Conservation (phyloP, 2,888 invertebrate species). For the Apotomis capreana region DNA sequence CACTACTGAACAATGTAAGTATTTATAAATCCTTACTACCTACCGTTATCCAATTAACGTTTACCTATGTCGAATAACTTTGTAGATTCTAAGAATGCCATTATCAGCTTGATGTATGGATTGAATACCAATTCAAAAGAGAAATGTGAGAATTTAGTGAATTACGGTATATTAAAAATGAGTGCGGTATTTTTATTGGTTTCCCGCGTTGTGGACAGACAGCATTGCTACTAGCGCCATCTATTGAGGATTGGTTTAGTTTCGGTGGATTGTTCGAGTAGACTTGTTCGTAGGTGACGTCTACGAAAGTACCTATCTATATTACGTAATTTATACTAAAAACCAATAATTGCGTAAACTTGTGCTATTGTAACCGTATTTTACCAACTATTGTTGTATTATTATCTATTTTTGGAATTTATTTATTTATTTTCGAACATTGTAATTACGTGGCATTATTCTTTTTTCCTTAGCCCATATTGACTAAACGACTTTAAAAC, state of each 20-base stretch:
- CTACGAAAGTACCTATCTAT: background rate
- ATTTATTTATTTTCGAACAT: background rate
- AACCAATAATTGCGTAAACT: background rate
- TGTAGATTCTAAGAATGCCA: background rate
- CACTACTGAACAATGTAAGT: conserved; percentile 35
- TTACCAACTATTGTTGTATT: background rate
- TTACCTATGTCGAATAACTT: background rate
- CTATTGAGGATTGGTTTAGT: conserved; percentile 2
- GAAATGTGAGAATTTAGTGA: background rate
- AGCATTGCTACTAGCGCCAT: conserved; percentile 17
- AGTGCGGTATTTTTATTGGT: conserved; percentile 1
- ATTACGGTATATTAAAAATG: background rate
- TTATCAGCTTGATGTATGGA: too few relatives aligned
- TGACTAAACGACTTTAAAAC: background rate
- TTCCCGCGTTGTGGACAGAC: conserved; percentile 16
- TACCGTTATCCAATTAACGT: conserved; percentile 21
- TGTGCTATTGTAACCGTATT: too few relatives aligned
- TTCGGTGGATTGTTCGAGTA: conserved; percentile 12
- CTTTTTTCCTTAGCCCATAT: background rate
- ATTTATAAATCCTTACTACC: conserved; percentile 12
- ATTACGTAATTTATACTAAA: background rate
- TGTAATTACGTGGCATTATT: background rate
- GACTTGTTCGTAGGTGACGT: conserved; percentile 16
- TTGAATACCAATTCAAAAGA: too few relatives aligned
- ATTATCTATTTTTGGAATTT: background rate